A percentile compares a stretch with the other conserved stretches of the same genome.
These are phyloP conservation scores for Vanacampus margaritifer DNA, from an alignment of 2,113 vertebrate species.

Conservation along the genomic window DNA sequence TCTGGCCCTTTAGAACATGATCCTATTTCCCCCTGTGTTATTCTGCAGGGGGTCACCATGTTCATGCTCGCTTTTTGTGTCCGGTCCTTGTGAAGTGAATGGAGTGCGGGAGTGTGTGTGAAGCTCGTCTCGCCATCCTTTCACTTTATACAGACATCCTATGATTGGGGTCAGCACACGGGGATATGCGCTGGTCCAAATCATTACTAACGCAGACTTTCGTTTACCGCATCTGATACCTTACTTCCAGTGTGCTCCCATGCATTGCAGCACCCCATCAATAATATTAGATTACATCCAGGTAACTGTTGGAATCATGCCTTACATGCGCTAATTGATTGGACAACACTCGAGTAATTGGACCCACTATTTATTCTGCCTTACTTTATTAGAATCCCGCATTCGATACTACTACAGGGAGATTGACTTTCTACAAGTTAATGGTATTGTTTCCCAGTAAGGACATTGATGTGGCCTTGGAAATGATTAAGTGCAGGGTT, in stretches of 20 bases:
- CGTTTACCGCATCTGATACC: slow-evolving; percentile 6
- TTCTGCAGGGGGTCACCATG: slow-evolving; percentile 30
- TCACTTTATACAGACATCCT: slow-evolving; percentile 32
- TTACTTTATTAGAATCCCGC: neutral
- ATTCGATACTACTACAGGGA: neutral
- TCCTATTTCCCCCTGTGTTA: slow-evolving; percentile 39
- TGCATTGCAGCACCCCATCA: neutral
- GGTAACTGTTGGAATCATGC: slow-evolving; percentile 8
- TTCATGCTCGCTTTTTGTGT: slow-evolving; percentile 20
- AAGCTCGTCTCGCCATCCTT: slow-evolving; percentile 28
- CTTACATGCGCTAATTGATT: slow-evolving; percentile 36
- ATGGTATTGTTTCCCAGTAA: slow-evolving; percentile 6
- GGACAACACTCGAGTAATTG: slow-evolving; percentile 22
- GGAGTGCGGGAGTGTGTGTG: slow-evolving; percentile 15
- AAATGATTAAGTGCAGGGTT: neutral
- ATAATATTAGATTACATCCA: slow-evolving; percentile 25
- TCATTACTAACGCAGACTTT: neutral
- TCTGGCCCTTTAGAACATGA: slow-evolving; percentile 45
- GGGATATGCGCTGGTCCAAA: neutral
- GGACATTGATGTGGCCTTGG: neutral
- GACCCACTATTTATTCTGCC: slow-evolving; percentile 30
- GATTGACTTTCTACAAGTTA: neutral
- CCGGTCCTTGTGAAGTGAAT: slow-evolving; percentile 6
- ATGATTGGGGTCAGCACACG: slow-evolving; percentile 17
- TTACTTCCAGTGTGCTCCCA: neutral